Conservation (phyloP, 2,797 vertebrate species). For the Synaphobranchus kaupii region DNA sequence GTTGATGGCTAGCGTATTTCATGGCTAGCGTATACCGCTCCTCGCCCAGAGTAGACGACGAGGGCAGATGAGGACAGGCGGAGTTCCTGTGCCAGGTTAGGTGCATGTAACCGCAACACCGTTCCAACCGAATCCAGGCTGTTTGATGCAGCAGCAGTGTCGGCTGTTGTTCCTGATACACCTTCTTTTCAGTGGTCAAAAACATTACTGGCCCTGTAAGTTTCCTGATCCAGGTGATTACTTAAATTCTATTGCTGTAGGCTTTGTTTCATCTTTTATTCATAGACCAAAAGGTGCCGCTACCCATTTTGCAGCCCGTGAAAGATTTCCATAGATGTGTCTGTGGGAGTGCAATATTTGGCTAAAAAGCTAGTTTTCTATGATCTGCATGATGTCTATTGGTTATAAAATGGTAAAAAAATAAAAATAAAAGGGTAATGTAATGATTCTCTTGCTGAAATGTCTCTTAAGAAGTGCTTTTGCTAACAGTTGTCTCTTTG, state of each 20-base stretch:
- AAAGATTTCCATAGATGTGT: neutral
- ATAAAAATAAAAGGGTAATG: neutral
- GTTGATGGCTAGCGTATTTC: slow-evolving; percentile 51
- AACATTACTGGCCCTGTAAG: neutral
- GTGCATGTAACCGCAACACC: neutral
- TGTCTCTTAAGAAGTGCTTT: neutral
- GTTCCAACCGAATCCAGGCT: neutral
- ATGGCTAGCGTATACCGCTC: slow-evolving; percentile 41
- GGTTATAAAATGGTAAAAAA: neutral
- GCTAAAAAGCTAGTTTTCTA: neutral
- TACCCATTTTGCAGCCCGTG: neutral
- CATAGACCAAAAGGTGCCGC: neutral
- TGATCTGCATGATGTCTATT: neutral
- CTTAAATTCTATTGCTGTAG: too few relatives aligned
- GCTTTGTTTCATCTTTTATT: neutral
- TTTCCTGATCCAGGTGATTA: neutral
- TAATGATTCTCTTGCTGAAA: neutral
- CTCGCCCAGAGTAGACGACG: neutral
- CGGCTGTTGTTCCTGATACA: neutral
- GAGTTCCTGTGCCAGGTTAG: neutral
- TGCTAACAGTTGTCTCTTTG: slow-evolving; percentile 63
- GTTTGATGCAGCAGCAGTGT: neutral
- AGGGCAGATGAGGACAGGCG: slow-evolving; percentile 32
- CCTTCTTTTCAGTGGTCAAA: neutral
- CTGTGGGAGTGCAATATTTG: neutral